Percentiles rank a stretch among this genome's conserved stretches.
Evolutionary conservation across 1,140 invertebrate species (phyloP).

Genomic region (Pararge aegeria): DNA sequence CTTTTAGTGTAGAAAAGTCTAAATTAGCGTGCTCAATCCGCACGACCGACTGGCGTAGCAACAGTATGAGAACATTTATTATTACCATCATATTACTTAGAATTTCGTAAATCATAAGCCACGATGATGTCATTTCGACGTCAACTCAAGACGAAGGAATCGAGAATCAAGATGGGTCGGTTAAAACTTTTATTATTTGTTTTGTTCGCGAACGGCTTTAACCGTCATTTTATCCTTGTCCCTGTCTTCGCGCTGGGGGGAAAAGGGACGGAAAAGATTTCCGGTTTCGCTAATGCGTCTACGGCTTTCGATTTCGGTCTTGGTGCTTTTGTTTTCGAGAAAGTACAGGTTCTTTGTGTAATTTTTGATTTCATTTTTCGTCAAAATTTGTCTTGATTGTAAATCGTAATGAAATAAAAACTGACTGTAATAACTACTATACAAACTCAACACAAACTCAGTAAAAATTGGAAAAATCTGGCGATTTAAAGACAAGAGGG

Average conservation of each 20-base stretch:
- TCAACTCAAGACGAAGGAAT: conserved; percentile 33
- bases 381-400: no score
- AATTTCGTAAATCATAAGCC: conserved; percentile 55
- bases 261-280: conserved; percentile 52
- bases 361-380: no score
- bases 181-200: conserved; percentile 60
- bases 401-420: no score
- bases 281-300: conserved; percentile 58
- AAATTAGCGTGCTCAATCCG: conserved; percentile 19
- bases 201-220: conserved; percentile 66
- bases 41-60: conserved; percentile 42
- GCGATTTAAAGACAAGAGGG: no score
- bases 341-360: neutral
- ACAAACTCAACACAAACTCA: no score
- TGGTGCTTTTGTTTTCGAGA: neutral
- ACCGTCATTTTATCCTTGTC: conserved; percentile 62
- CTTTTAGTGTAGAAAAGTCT: conserved; percentile 6
- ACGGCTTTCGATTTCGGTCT: conserved; percentile 41
- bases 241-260: conserved; percentile 40
- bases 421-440: no score
- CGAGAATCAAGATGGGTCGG: conserved; percentile 49
- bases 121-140: conserved; percentile 68
- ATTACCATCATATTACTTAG: conserved; percentile 10
- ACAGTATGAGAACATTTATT: conserved; percentile 34
- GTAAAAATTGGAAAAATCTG: no score